These are phyloP conservation scores for Aphaenogaster rudis DNA, from an alignment of 1,140 invertebrate genomes.

Conservation along the genomic window DNA sequence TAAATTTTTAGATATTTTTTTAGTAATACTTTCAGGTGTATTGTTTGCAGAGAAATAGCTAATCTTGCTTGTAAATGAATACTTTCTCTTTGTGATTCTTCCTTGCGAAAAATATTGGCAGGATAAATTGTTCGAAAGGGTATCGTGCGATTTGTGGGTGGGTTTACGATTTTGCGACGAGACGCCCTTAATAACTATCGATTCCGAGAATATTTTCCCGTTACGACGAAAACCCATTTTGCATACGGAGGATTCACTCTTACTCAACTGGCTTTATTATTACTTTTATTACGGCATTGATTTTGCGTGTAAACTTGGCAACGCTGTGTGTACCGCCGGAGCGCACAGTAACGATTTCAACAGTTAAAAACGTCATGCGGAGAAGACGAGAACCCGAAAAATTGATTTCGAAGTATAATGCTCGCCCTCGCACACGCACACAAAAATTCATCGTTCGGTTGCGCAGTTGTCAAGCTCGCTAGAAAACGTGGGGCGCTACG, in stretches of 20 bases:
- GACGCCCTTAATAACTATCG: neutral
- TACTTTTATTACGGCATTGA: constrained; percentile 63
- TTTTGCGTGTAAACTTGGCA: constrained; percentile 64
- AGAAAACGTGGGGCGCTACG: neutral
- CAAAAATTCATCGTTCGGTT: neutral
- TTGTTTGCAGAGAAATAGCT: neutral
- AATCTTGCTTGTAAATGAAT: neutral
- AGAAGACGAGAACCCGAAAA: constrained; percentile 42
- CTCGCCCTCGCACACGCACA: neutral
- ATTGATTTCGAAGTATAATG: constrained; percentile 37
- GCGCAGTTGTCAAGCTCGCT: neutral
- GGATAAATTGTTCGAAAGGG: neutral
- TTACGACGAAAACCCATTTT: constrained; percentile 23
- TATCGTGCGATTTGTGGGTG: neutral
- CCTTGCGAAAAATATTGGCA: neutral
- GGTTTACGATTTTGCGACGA: neutral
- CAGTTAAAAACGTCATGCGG: constrained; percentile 55
- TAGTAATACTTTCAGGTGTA: neutral
- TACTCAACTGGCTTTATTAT: constrained; percentile 56
- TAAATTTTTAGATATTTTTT: neutral
- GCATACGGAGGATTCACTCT: neutral
- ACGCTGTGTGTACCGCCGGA: constrained; percentile 50
- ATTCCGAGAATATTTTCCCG: neutral
- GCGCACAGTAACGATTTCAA: constrained; percentile 54
- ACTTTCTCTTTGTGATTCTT: neutral